Conservation (phyloP, 92 coral and sea anemone species). For the Zoanthus sansibaricus region DNA sequence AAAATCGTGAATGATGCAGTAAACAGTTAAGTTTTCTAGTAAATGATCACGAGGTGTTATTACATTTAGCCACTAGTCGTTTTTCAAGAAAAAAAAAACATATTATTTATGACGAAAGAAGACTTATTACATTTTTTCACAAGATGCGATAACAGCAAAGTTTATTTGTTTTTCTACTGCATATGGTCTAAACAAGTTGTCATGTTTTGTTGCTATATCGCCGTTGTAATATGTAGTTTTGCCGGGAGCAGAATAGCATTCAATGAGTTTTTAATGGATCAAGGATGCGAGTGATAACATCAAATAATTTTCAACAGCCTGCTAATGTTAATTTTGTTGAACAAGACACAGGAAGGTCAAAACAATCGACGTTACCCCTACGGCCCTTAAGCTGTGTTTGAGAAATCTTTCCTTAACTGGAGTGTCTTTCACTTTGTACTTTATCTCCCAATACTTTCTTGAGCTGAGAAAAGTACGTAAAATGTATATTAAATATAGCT, state of each 20-base stretch:
- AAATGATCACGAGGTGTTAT: not conserved
- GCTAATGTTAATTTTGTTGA: constrained; percentile 35
- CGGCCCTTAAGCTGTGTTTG: constrained; percentile 3
- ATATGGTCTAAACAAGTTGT: not conserved
- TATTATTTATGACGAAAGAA: not conserved
- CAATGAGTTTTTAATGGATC: constrained; percentile 52
- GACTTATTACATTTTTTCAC: not conserved
- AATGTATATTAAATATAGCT: not conserved
- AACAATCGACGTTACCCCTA: not conserved
- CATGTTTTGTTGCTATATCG: not conserved
- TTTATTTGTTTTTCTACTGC: not conserved
- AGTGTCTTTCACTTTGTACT: constrained; percentile 2
- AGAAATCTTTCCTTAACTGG: not conserved
- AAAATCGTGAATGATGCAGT: not conserved
- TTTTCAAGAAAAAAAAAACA: not conserved
- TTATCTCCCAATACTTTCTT: not conserved
- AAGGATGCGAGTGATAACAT: constrained; percentile 42
- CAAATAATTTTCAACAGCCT: constrained; percentile 39
- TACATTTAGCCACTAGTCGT: not conserved
- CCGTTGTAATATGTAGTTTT: constrained; percentile 25
- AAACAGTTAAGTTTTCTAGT: not conserved
- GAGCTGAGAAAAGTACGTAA: not conserved
- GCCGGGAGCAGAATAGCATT: constrained; percentile 33
- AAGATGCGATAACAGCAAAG: not conserved
- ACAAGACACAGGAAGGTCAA: constrained; percentile 40